phyloP scores from a whole-genome alignment of 2,113 vertebrate species.

The Mesocricetus auratus region DNA sequence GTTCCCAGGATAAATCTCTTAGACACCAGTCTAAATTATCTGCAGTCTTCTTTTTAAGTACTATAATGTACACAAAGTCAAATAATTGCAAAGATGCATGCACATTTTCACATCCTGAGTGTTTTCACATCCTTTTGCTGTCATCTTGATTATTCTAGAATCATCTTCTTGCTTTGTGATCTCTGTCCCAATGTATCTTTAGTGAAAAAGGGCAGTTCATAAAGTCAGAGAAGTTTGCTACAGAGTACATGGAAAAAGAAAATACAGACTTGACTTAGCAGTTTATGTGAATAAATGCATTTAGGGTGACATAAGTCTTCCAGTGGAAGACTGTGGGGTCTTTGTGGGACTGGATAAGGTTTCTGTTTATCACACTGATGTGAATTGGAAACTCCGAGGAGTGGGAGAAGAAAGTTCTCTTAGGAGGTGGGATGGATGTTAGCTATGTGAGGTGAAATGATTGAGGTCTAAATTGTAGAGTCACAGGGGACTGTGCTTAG shows the following conservation, averaged over 20 bases:
- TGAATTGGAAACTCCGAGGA: background rate
- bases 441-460: background rate
- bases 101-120: fast-evolving
- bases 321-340: too few species aligned
- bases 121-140: background rate
- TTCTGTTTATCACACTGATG: background rate
- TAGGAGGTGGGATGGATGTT: too few species aligned
- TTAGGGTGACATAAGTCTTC: background rate
- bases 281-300: background rate
- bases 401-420: background rate
- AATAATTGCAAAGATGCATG: fast-evolving
- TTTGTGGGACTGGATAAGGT: background rate
- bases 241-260: background rate
- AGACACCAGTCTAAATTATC: background rate
- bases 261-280: background rate
- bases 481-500: background rate
- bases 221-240: background rate
- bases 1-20: background rate
- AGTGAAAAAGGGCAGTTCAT: background rate
- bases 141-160: background rate
- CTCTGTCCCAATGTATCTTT: background rate
- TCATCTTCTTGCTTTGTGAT: background rate
- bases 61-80: fast-evolving
- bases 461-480: background rate
- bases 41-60: fast-evolving